Percentiles rank a stretch among this genome's conserved stretches.
Conservation (phyloP, 2,888 invertebrate species). For the Pterostichus madidus region DNA sequence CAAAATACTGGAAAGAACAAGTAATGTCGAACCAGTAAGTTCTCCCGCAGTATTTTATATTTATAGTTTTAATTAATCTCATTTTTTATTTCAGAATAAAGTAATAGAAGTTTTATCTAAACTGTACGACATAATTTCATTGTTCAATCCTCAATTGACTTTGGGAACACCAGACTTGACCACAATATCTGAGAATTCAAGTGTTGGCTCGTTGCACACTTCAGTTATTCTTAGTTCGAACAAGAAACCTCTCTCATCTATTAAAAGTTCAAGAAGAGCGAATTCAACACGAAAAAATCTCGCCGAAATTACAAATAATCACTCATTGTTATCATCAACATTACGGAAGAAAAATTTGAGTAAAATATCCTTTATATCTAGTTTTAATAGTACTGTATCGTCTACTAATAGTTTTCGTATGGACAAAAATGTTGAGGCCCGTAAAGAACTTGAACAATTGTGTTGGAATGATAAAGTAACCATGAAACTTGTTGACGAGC, state of each 20-base stretch:
- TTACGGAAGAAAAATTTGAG: slow-evolving; percentile 2
- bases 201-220: slow-evolving; percentile 1
- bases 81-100: slow-evolving; percentile 32
- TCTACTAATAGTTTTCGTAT: slow-evolving; percentile 3
- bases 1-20: slow-evolving; percentile 17
- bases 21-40: slow-evolving; percentile 20
- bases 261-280: slow-evolving; percentile 22
- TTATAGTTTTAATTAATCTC: background rate
- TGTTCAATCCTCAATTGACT: background rate
- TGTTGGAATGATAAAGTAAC: slow-evolving; percentile 19
- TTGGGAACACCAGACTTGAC: slow-evolving; percentile 10
- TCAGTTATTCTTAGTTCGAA: slow-evolving; percentile 49
- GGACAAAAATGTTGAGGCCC: slow-evolving; percentile 35
- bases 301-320: slow-evolving; percentile 30
- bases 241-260: slow-evolving; percentile 47
- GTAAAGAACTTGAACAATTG: slow-evolving; percentile 16
- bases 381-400: slow-evolving; percentile 36
- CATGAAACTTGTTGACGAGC: slow-evolving; percentile 1
- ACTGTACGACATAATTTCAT: slow-evolving; percentile 17
- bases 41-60: background rate
- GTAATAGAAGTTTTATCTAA: slow-evolving; percentile 8
- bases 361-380: slow-evolving; percentile 35
- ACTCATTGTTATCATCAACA: background rate
- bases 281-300: slow-evolving; percentile 44
- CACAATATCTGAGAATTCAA: slow-evolving; percentile 25